Percentiles rank a stretch among this genome's conserved stretches.
Conservation (phyloP, 2,113 vertebrate genomes). For the Ctenomys sociabilis region DNA sequence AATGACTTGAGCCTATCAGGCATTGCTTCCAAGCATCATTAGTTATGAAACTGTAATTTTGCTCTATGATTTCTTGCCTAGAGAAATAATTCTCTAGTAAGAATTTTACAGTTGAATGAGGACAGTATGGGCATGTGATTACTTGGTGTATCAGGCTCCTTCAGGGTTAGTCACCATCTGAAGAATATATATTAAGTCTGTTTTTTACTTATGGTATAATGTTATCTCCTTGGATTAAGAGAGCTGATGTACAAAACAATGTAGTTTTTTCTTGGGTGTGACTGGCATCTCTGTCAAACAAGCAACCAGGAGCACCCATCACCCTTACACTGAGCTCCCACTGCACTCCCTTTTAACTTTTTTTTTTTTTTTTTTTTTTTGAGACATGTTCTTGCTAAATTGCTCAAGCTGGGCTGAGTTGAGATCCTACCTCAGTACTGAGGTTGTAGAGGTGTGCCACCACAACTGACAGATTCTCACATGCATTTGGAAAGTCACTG, state of each 20-base stretch:
- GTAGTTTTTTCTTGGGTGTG: not conserved
- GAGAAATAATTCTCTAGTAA: too few species aligned
- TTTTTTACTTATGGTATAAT: not conserved
- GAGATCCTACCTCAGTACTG: not conserved
- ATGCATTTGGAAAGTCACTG: not conserved
- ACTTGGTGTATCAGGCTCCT: rapidly evolving
- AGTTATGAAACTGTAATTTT: not conserved
- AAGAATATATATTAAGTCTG: not conserved
- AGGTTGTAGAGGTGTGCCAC: not conserved
- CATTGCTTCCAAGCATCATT: not conserved
- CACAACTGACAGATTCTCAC: not conserved
- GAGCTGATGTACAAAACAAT: not conserved
- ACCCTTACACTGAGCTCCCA: not conserved
- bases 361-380: not conserved
- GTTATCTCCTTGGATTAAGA: not conserved
- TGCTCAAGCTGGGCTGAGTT: not conserved
- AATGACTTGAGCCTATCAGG: not conserved
- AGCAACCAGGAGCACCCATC: not conserved
- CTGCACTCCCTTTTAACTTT: not conserved
- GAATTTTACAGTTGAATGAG: rapidly evolving
- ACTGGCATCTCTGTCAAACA: not conserved
- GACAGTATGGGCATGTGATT: not conserved
- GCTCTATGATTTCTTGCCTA: too few species aligned
- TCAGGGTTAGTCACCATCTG: not conserved
- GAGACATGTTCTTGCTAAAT: not conserved